These are phyloP conservation scores for Uria lomvia DNA, from an alignment of 2,113 vertebrate genomes.

Conservation along the genomic window DNA sequence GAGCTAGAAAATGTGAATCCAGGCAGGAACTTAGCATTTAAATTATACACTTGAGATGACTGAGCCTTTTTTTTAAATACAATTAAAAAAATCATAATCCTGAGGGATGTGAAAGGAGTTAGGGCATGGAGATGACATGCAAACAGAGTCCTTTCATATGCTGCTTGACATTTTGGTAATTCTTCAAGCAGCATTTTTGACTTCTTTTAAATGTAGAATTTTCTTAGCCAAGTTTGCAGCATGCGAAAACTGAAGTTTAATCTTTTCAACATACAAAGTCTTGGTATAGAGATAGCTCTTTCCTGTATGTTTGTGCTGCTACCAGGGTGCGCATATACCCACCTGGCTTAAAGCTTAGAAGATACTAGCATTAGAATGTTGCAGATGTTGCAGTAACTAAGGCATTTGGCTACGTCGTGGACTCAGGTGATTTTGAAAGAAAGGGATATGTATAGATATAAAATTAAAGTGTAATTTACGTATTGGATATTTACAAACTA, in stretches of 20 bases:
- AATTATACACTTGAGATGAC: background rate
- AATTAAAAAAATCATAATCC: background rate
- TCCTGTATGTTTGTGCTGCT: background rate
- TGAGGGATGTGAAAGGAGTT: background rate
- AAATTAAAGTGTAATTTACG: background rate
- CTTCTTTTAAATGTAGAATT: background rate
- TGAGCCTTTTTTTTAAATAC: background rate
- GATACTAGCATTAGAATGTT: background rate
- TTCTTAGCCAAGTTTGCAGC: background rate
- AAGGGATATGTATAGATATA: background rate
- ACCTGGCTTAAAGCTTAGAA: background rate
- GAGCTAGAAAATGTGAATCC: background rate
- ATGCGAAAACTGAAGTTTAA: background rate
- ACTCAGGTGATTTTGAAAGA: background rate
- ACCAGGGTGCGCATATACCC: background rate
- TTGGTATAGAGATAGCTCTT: background rate
- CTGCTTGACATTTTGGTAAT: constrained; percentile 10
- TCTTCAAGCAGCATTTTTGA: background rate
- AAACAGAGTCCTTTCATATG: background rate
- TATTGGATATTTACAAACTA: background rate
- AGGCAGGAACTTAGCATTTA: background rate
- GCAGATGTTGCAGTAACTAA: background rate
- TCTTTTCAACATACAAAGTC: background rate
- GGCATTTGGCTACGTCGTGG: background rate
- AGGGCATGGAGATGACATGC: background rate